Base-by-base conservation (phyloP, 1,140 invertebrate species). In the Drosophila asahinai region DNA sequence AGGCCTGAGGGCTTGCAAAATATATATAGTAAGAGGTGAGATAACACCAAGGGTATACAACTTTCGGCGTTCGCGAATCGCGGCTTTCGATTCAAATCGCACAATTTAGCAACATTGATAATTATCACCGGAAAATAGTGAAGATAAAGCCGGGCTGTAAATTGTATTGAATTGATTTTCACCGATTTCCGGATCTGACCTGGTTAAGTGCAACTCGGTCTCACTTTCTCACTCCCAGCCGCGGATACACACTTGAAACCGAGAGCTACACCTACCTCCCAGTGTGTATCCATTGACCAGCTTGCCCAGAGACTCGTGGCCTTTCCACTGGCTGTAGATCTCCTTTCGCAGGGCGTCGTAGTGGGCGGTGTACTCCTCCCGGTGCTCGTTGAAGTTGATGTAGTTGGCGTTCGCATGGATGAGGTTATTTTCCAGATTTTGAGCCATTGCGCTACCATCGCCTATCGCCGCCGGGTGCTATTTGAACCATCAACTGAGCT, bases 221-320 rank as follows among this genome's bases (percentile, higher is more conserved):
- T 38, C 22, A 40, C n/a, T 40, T 42, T 30, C n/a, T 30, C 47
- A 19, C 36, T 40, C 36, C 19, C 54, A 40, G 14, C 5, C 36
- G 54, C 33, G 36, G 12, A 25, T 25, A 27, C 33, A 22, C 36
- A 17, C 38, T 22, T 17, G n/a, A 30, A 19, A 38, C 6, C 5
- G 15, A 17, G 22, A 22, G 5, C n/a, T 45, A 30, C 27, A 67
- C 75, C n/a, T 80, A 87, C 83, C 84, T 30, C 49, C 68, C 19
- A 83, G 43, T 38, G 63, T 80, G 42, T 52, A 61, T 52, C 82
- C 82, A 11, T 65, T 81, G 12, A 77, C 14, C 43, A 84, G 33
- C 25, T 68, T 73, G 1, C 51, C 51, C 15, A 86, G 40, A 15
- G 62, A 49, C 42, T 51, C 43, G 3, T 83, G 48, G 1, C 8